Evolutionary conservation across 2,797 vertebrate genomes (phyloP).

Genomic region (Schizopygopsis malacanthus): DNA sequence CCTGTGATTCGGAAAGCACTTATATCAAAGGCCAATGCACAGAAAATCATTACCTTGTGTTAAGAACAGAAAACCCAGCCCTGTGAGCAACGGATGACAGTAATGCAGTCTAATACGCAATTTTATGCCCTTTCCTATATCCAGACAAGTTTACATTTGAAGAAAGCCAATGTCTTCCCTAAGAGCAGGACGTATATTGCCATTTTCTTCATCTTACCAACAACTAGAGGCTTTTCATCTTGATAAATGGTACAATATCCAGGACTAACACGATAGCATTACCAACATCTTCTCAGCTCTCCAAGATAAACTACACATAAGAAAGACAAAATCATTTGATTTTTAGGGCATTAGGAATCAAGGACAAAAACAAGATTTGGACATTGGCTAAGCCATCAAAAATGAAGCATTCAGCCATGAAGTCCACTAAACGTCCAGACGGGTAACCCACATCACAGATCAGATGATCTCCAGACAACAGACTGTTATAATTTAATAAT

Average conservation of each 20-base stretch:
- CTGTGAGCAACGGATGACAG: constrained; percentile 3
- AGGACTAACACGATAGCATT: background rate
- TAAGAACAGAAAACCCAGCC: constrained; percentile 14
- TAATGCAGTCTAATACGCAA: constrained; percentile 9
- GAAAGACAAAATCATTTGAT: background rate
- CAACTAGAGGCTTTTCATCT: constrained; percentile 7
- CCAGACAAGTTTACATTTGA: background rate
- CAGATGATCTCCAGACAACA: constrained; percentile 29
- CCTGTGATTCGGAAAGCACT: constrained; percentile 17
- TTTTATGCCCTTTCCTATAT: background rate
- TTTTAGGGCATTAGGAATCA: background rate
- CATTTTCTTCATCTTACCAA: background rate
- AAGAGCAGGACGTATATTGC: background rate
- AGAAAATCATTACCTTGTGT: constrained; percentile 9
- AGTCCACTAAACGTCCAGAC: constrained; percentile 3
- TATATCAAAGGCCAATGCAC: constrained; percentile 21
- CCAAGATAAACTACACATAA: background rate
- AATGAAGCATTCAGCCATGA: constrained; percentile 14
- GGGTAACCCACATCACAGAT: constrained; percentile 20
- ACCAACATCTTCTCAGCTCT: background rate
- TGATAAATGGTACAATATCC: constrained; percentile 26
- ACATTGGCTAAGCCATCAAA: constrained; percentile 10
- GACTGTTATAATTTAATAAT: constrained; percentile 47
- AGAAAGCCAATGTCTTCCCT: background rate
- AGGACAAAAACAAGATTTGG: background rate